A percentile compares a stretch with the other conserved stretches of the same genome.
These are phyloP conservation scores for Micropoecilia bifurca DNA, from an alignment of 2,797 vertebrate genomes.

Conservation along the genomic window DNA sequence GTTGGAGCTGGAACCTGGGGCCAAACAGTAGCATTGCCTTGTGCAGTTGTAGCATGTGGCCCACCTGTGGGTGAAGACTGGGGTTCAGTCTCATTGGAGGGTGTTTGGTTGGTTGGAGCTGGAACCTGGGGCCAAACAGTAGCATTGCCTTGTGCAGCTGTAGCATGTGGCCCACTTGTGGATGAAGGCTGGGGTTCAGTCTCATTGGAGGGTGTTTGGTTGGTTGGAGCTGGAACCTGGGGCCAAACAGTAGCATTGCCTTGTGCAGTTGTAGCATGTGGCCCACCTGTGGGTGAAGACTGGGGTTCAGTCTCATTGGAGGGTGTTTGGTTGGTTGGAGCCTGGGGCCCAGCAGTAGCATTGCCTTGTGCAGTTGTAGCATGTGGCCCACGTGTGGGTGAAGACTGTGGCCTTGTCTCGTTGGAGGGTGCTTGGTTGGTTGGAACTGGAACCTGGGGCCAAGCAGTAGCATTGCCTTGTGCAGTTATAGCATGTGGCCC, in stretches of 20 bases:
- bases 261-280: not conserved
- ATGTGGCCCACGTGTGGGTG: not conserved
- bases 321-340: not conserved
- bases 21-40: not conserved
- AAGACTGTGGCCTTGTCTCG: no score
- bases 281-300: not conserved
- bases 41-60: not conserved
- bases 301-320: not conserved
- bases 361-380: not conserved
- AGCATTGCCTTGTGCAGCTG: not conserved
- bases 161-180: not conserved
- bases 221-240: not conserved
- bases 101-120: not conserved
- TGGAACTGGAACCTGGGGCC: not conserved
- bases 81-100: not conserved
- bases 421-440: not conserved
- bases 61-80: no score
- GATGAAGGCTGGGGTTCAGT: rapidly evolving
- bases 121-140: not conserved
- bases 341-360: not conserved
- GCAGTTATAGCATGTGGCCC: not conserved
- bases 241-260: not conserved
- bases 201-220: not conserved
- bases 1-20: not conserved
- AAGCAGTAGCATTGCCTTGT: not conserved